Evolutionary conservation across 2,888 invertebrate genomes (phyloP).

Genomic region (Penaeus monodon): DNA sequence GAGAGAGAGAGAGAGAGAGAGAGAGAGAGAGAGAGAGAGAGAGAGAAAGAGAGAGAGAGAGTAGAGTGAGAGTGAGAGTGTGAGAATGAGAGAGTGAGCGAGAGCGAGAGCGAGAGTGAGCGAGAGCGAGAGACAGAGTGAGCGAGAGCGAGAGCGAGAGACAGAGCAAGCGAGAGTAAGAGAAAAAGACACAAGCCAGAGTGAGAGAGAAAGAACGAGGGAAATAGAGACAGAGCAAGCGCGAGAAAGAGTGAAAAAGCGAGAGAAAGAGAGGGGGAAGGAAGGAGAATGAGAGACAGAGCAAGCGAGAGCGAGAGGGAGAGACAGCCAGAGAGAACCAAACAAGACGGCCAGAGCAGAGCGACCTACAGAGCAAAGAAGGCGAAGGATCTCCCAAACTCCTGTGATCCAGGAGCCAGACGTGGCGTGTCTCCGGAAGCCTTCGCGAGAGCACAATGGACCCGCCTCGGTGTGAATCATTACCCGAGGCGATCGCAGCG

Average conservation of each 20-base stretch:
- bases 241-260: neutral
- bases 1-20: neutral
- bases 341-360: neutral
- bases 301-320: neutral
- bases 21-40: neutral
- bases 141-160: neutral
- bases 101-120: neutral
- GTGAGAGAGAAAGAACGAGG: neutral
- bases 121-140: neutral
- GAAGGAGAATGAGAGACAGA: neutral
- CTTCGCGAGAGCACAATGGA: no score
- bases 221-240: neutral
- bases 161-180: neutral
- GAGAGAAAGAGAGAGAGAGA: neutral
- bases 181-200: no score
- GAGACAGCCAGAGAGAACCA: neutral
- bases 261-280: neutral
- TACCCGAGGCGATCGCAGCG: neutral
- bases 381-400: no score
- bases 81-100: neutral
- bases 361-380: no score
- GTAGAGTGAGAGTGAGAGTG: neutral
- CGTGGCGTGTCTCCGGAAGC: no score
- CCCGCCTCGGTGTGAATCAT: no score
- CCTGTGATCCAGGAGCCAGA: no score